Evolutionary conservation across 2,888 invertebrate genomes (phyloP), one percentile per base, ranked within the genome.

Genomic region (Bellardia bayeri): DNA sequence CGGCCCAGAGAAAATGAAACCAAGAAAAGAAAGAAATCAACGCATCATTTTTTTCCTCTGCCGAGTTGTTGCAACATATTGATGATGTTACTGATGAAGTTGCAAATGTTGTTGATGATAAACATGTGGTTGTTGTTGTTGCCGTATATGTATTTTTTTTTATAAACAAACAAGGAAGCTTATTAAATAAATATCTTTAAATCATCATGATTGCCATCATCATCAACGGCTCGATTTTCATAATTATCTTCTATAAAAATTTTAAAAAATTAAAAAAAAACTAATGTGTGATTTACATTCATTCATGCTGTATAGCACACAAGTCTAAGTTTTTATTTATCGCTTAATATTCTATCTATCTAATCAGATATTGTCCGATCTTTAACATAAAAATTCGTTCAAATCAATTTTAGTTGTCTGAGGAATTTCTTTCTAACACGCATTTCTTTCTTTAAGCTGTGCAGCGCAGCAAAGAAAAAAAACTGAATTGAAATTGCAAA

Each of bases 301-400:
- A 84, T 82, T 78, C 81, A 79, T 79, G 42, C 68, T 72, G 58
- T 40, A 72, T 68, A 37, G 58, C 49, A 51, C 33, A 54, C 63
- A 23, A 45, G 71, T 61, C 76, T 69, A 76, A 56, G 61, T 42
- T 66, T 40, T 64, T 42, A 11, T 66, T 51, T n/a, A 56, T 16
- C 68, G 45, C 23, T 58, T 68, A 68, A 68, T 58, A 49, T 68
- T 68, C 74, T 23, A 69, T 37, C 16, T 40, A 85, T 85, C 87
- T 87, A 87, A 87, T 87, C 85, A 87, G 69, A 85, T 85, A 87
- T 82, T 82, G 64, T 75, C 45, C 71, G 82, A 87, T 87, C 87
- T 87, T 83, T 75, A 79, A 87, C 85, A 87, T 82, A 82, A 64
- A 85, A 87, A 85, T 85, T 87, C 87, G 87, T 87, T 87, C 87